Evolutionary conservation across 2,888 invertebrate genomes (phyloP), one percentile per base, ranked within the genome.

Genomic region (Thumatha senex): DNA sequence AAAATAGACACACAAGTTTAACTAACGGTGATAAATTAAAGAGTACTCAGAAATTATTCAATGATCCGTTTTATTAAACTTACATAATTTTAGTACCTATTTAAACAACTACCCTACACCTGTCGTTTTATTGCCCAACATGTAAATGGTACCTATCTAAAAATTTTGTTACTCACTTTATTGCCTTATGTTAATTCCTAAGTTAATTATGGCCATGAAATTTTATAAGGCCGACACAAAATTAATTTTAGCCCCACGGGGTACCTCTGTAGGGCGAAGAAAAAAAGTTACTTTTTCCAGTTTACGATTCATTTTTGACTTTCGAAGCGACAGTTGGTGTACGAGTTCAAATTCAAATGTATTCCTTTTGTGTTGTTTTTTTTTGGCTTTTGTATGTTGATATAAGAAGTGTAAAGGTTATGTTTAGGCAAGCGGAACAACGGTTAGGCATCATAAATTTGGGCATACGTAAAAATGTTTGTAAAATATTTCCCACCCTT

Each of bases 201-300:
- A 89, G 80, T 81, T 91, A 91, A 91, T 91, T 89, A 90, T 86
- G 84, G 80, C 88, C 84, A 89, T 86, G 90, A 89, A 89, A 89
- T 89, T 90, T 76, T 89, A 90, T 89, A 86, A 88, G 86, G 77
- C 74, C 65, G 75, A 80, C 76, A 81, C 81, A 78, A 79, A 87
- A 89, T 89, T 90, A 89, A 89, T 89, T 86, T 69, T 48, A 49
- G 51, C 68, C 64, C 73, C 78, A 73, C 76, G 80, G 86, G 88
- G 84, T 79, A 80, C 84, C 80, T 84, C 82, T 81, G 82, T 80
- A 77, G 79, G 77, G 70, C 63, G 73, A 61, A 13, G 45, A 50
- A 81, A 85, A 82, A 77, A 79, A 76, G 71, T 70, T 70, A 70
- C 51, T 76, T 76, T 73, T 75, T 77, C 73, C 70, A 74, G 82